Conservation (phyloP, 1,140 invertebrate species). For the Lucilia sericata region DNA sequence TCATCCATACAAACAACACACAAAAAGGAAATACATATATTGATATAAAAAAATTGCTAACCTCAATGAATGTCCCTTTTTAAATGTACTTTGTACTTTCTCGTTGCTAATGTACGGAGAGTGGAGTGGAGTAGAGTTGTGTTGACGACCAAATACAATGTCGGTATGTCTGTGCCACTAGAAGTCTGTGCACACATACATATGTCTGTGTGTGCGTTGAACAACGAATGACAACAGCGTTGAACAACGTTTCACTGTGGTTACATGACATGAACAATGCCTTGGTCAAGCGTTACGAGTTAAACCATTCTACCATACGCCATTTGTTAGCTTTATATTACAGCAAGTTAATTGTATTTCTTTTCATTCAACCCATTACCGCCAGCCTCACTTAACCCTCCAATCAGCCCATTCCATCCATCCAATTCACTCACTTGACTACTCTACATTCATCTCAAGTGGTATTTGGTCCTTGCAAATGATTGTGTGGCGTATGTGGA, state of each 20-base stretch:
- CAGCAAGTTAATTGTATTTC: slow-evolving; percentile 33
- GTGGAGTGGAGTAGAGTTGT: not conserved
- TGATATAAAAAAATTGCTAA: not conserved
- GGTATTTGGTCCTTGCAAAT: not conserved
- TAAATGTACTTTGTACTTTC: not conserved
- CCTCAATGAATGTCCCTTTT: slow-evolving; percentile 8
- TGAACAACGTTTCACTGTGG: slow-evolving; percentile 12
- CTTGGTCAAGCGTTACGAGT: slow-evolving; percentile 28
- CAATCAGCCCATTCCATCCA: not conserved
- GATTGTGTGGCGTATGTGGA: not conserved
- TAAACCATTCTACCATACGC: slow-evolving; percentile 3
- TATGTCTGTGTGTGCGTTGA: not conserved
- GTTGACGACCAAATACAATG: not conserved
- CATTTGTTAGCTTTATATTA: slow-evolving; percentile 37
- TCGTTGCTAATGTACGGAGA: slow-evolving; percentile 1
- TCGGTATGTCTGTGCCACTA: not conserved
- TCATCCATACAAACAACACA: not conserved
- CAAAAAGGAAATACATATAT: no score
- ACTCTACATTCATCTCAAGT: slow-evolving; percentile 1
- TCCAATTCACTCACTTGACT: not conserved
- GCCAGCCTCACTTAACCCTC: slow-evolving; percentile 1
- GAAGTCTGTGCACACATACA: no score
- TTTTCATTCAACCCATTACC: not conserved
- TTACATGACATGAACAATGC: slow-evolving; percentile 28
- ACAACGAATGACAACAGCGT: not conserved